phyloP scores from a whole-genome alignment of 2,888 invertebrate species.

The Ectropis crepuscularia region DNA sequence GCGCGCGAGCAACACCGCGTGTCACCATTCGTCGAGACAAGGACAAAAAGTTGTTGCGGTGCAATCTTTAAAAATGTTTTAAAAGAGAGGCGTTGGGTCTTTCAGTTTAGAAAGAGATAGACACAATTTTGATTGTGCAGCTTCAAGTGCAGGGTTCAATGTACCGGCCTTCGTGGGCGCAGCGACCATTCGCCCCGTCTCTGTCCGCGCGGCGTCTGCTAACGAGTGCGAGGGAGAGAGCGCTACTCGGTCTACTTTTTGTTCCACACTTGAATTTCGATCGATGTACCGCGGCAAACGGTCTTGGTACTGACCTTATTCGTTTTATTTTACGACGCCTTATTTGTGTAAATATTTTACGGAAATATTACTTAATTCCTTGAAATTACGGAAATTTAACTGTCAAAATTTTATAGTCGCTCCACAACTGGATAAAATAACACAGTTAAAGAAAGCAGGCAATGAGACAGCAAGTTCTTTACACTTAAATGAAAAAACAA shows the following conservation, averaged over 20 bases:
- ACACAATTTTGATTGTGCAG: slow-evolving; percentile 54
- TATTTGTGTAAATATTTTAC: background rate
- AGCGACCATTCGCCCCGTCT: slow-evolving; percentile 61
- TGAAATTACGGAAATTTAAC: background rate
- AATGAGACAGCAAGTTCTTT: too few relatives aligned
- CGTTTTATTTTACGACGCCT: slow-evolving; percentile 34
- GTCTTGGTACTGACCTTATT: slow-evolving; percentile 63
- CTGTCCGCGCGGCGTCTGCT: slow-evolving; percentile 47
- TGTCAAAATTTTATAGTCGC: background rate
- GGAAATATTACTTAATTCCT: too few relatives aligned
- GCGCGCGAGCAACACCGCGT: slow-evolving; percentile 38
- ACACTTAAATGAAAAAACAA: too few relatives aligned
- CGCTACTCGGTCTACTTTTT: slow-evolving; percentile 72
- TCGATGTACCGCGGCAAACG: slow-evolving; percentile 65
- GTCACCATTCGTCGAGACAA: slow-evolving; percentile 40
- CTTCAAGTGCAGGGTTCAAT: slow-evolving; percentile 70
- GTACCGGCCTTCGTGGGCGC: slow-evolving; percentile 80
- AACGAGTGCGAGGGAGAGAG: slow-evolving; percentile 54
- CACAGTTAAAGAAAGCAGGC: too few relatives aligned
- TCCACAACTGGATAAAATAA: too few relatives aligned
- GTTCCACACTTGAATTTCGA: slow-evolving; percentile 79
- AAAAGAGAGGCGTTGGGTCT: slow-evolving; percentile 51
- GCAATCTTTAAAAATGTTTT: slow-evolving; percentile 52
- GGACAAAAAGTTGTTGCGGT: slow-evolving; percentile 39
- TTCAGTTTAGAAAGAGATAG: slow-evolving; percentile 65